A percentile compares a stretch with the other conserved stretches of the same genome.
Evolutionary conservation across 2,888 invertebrate species (phyloP).

Genomic region (Thera obeliscata): DNA sequence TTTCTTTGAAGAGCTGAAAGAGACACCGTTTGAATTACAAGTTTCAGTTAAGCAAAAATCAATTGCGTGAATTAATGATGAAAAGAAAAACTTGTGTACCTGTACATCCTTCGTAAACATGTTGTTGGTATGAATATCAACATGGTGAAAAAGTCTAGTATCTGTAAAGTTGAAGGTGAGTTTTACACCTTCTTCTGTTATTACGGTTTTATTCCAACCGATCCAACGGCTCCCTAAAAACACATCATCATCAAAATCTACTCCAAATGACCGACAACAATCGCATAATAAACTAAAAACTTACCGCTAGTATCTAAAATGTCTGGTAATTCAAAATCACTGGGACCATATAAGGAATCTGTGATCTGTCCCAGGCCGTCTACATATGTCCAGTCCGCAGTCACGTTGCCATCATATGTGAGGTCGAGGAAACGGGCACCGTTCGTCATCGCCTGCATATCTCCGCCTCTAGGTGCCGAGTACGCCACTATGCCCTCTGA

Average conservation of each 20-base stretch:
- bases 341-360: slow-evolving; percentile 89
- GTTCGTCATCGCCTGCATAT: slow-evolving; percentile 86
- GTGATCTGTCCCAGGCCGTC: slow-evolving; percentile 93
- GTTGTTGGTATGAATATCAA: slow-evolving; percentile 91
- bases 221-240: slow-evolving; percentile 89
- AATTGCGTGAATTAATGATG: background rate
- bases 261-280: background rate
- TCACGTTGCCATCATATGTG: slow-evolving; percentile 89
- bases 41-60: background rate
- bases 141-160: slow-evolving; percentile 88
- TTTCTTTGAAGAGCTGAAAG: slow-evolving; percentile 89
- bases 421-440: slow-evolving; percentile 89
- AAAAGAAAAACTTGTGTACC: slow-evolving; percentile 67
- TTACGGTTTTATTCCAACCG: slow-evolving; percentile 91
- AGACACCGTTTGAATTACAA: slow-evolving; percentile 1
- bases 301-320: slow-evolving; percentile 85
- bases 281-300: slow-evolving; percentile 17
- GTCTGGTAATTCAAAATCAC: slow-evolving; percentile 86
- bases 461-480: slow-evolving; percentile 87
- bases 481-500: slow-evolving; percentile 88
- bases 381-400: slow-evolving; percentile 80
- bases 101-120: slow-evolving; percentile 91
- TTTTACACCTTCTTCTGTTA: slow-evolving; percentile 86
- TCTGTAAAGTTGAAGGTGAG: slow-evolving; percentile 92
- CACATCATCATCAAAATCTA: slow-evolving; percentile 7